Evolutionary conservation across 2,888 invertebrate species (phyloP), one percentile per base, ranked within the genome.

Genomic region (Tetragonula carbonaria): DNA sequence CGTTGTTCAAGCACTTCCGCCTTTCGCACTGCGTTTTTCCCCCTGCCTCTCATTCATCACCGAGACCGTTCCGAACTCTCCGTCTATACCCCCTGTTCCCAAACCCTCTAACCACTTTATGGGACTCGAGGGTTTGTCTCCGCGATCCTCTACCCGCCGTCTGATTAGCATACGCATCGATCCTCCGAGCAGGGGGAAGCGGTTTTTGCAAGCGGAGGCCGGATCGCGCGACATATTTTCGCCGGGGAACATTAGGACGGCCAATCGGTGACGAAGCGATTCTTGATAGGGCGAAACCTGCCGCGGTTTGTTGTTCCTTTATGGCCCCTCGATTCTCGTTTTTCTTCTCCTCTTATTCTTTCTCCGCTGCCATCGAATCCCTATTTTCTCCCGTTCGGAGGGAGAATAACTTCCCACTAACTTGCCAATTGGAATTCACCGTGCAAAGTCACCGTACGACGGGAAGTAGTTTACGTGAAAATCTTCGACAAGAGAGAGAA

Each of bases 101-200:
- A 18, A 63, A 28, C 45, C 74, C 74, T 71, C 72, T 50, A 76
- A 16, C 5, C 18, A 66, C 59, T 78, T 80, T 55, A 50, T 51
- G 75, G 28, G 68, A 81, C 51, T 77, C 85, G 80, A 71, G 38
- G 85, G 85, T 85, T 80, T 84, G 85, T 79, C 86, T 67, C 76
- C 74, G 62, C 77, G 80, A 78, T 80, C 79, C 78, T 51, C 59
- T 59, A 72, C 65, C 45, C 79, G 74, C 67, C 79, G 75, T 50
- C 76, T 77, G 86, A 86, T 86, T 86, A 86, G 83, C 86, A 84
- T 84, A 86, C 80, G 74, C 86, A 84, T 87, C 86, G 81, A 87
- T 86, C 78, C 82, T 78, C 55, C 23, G 23, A 73, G 66, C 78
- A 55, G 62, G 28, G 71, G 65, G 38, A 75, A 21, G 55, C 38